Conservation (phyloP, 2,888 invertebrate genomes). For the Priocnemis perturbator region DNA sequence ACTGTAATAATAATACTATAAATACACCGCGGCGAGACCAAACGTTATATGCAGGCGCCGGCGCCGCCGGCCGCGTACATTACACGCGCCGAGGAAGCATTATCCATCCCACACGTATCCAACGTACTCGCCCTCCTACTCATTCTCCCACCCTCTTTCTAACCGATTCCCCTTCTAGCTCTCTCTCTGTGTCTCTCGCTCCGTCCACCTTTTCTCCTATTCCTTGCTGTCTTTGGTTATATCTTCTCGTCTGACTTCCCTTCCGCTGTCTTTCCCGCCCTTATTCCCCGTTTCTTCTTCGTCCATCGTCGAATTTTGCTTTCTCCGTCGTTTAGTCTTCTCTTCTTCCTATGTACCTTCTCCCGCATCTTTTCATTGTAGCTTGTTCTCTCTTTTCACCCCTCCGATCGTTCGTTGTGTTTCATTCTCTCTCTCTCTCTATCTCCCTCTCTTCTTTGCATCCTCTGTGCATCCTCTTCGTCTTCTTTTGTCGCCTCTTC, state of each 20-base stretch:
- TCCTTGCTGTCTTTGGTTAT: no score
- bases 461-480: no score
- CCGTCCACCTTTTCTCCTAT: neutral
- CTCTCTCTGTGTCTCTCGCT: neutral
- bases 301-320: neutral
- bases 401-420: no score
- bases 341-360: neutral
- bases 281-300: neutral
- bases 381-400: no score
- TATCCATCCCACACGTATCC: conserved; percentile 56
- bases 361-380: no score
- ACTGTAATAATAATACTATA: conserved; percentile 70
- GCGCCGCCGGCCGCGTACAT: conserved; percentile 64
- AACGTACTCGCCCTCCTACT: conserved; percentile 39
- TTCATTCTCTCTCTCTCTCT: neutral
- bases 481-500: no score
- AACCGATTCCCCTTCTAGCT: conserved; percentile 13
- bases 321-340: neutral
- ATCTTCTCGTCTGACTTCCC: neutral
- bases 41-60: conserved; percentile 66
- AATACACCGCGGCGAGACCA: conserved; percentile 61
- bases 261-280: neutral
- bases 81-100: conserved; percentile 61
- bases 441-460: neutral
- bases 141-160: conserved; percentile 27